Conservation (phyloP, 1,140 invertebrate genomes). For the Argopecten irradians region DNA sequence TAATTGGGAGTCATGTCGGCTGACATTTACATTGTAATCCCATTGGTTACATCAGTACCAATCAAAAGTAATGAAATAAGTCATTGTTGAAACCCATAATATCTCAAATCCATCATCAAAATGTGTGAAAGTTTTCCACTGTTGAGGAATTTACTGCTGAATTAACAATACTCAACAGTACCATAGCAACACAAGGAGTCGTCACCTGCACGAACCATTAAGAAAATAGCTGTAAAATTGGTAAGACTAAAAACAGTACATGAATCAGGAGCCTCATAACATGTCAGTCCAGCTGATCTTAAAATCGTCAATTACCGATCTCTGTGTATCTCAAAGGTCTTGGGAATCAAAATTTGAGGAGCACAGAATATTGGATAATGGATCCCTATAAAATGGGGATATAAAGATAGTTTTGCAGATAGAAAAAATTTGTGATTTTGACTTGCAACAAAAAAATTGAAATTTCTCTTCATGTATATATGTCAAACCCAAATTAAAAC, state of each 20-base stretch:
- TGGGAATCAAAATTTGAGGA: too few species aligned
- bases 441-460: too few species aligned
- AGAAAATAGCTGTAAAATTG: conserved; percentile 10
- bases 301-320: too few species aligned
- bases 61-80: not conserved
- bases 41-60: not conserved
- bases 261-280: not conserved
- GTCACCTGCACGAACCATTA: not conserved
- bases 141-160: not conserved
- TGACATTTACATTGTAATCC: not conserved
- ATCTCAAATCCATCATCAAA: not conserved
- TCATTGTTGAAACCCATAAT: not conserved
- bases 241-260: not conserved
- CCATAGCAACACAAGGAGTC: not conserved
- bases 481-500: too few species aligned
- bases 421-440: too few species aligned
- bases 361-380: too few species aligned
- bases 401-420: too few species aligned
- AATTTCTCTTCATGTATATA: too few species aligned
- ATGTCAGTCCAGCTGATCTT: not conserved
- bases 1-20: not conserved
- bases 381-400: too few species aligned
- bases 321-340: too few species aligned
- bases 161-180: conserved; percentile 4
- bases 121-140: not conserved